A percentile compares a stretch with the other conserved stretches of the same genome.
Evolutionary conservation across 2,113 vertebrate genomes (phyloP).

Genomic region (Myrmecobius fasciatus): DNA sequence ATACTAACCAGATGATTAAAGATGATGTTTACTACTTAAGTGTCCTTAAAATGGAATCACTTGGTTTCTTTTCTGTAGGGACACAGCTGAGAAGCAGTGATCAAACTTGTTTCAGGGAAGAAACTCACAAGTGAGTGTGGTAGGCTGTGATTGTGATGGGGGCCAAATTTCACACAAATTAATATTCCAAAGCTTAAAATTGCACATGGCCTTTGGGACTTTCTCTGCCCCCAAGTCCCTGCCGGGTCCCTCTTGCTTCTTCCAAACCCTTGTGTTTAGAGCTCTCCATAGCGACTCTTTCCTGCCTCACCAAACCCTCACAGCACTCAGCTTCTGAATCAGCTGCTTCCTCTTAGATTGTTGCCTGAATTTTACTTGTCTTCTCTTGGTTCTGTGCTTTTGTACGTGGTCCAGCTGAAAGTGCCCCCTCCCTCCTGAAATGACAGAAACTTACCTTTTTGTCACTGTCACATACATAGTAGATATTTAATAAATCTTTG

Average conservation of each 20-base stretch:
- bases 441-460: background rate
- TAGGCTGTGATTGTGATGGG: background rate
- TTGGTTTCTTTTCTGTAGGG: slow-evolving; percentile 20
- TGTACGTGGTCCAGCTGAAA: background rate
- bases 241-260: background rate
- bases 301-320: background rate
- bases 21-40: slow-evolving; percentile 21
- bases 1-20: slow-evolving; percentile 45
- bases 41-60: slow-evolving; percentile 36
- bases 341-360: background rate
- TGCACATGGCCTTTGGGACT: background rate
- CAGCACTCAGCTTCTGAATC: background rate
- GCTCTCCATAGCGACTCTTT: background rate
- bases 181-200: background rate
- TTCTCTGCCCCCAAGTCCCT: background rate
- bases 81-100: background rate
- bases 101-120: slow-evolving; percentile 26
- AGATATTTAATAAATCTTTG: no score
- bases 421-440: background rate
- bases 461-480: background rate
- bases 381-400: background rate
- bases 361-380: background rate
- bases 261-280: background rate
- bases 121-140: slow-evolving; percentile 3
- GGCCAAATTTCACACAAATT: background rate